Percentiles rank a stretch among this genome's conserved stretches.
phyloP scores from a whole-genome alignment of 2,888 invertebrate species.

The Leptopilina myrica region DNA sequence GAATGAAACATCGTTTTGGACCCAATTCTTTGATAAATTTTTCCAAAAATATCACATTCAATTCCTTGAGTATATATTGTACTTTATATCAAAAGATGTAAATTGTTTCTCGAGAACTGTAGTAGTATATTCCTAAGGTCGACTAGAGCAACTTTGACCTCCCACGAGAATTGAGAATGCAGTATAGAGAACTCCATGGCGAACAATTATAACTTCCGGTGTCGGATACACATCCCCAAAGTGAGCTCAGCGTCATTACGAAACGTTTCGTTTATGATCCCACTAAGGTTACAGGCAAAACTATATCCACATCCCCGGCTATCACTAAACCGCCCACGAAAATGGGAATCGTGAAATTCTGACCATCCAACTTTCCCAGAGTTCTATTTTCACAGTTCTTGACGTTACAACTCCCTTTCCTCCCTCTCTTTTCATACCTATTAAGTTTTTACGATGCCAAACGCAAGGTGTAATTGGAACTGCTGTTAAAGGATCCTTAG shows the following conservation, averaged over 20 bases:
- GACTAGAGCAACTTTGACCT: conserved; percentile 30
- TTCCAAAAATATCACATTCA: too few relatives aligned
- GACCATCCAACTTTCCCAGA: conserved; percentile 30
- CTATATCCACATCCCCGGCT: background rate
- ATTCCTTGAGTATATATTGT: too few relatives aligned
- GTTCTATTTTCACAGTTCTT: conserved; percentile 28
- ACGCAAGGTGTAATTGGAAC: conserved; percentile 3
- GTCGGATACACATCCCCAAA: conserved; percentile 56
- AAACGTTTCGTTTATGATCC: conserved; percentile 66
- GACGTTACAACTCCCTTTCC: background rate
- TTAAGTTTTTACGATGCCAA: conserved; percentile 30
- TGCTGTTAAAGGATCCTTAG: background rate
- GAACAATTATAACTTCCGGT: conserved; percentile 70
- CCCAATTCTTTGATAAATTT: too few relatives aligned
- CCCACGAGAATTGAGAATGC: conserved; percentile 57
- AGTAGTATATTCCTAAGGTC: background rate
- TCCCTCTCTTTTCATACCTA: background rate
- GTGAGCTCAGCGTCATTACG: conserved; percentile 56
- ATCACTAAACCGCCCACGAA: conserved; percentile 49
- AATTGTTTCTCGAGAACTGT: background rate
- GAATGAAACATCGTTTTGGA: too few relatives aligned
- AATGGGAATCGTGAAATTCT: conserved; percentile 49
- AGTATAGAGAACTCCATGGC: conserved; percentile 59
- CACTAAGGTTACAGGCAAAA: conserved; percentile 56
- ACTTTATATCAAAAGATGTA: background rate